phyloP scores from a whole-genome alignment of 2,797 vertebrate species.

The Megaceryle alcyon region DNA sequence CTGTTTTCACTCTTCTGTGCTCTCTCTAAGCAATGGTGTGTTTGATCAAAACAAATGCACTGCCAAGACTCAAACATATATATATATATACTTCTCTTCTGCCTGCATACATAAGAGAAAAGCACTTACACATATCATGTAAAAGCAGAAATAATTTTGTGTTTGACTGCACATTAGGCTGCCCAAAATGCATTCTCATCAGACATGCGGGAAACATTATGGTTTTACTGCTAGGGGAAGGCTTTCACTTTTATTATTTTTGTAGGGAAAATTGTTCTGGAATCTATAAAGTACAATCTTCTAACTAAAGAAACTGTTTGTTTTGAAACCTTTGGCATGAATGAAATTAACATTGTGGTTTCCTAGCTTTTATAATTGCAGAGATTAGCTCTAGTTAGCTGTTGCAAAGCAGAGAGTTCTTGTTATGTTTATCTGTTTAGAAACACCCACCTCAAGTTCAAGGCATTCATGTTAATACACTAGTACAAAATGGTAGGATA shows the following conservation, averaged over 20 bases:
- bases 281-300: conserved; percentile 12
- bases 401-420: neutral
- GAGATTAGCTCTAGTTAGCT: neutral
- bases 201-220: conserved; percentile 25
- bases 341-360: conserved; percentile 38
- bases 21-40: neutral
- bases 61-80: neutral
- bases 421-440: neutral
- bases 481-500: neutral
- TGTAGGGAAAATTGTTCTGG: neutral
- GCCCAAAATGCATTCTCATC: conserved; percentile 24
- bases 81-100: neutral
- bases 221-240: conserved; percentile 27
- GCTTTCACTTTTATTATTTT: conserved; percentile 44
- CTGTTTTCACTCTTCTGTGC: neutral
- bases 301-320: conserved; percentile 1
- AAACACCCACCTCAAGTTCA: neutral
- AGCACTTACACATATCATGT: neutral
- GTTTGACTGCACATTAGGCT: conserved; percentile 38
- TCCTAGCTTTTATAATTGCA: neutral
- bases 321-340: conserved; percentile 8
- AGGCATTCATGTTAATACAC: neutral
- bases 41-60: neutral
- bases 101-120: neutral
- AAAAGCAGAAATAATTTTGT: conserved; percentile 41